phyloP scores from a whole-genome alignment of 2,888 invertebrate species.

The Hypsopygia costalis region DNA sequence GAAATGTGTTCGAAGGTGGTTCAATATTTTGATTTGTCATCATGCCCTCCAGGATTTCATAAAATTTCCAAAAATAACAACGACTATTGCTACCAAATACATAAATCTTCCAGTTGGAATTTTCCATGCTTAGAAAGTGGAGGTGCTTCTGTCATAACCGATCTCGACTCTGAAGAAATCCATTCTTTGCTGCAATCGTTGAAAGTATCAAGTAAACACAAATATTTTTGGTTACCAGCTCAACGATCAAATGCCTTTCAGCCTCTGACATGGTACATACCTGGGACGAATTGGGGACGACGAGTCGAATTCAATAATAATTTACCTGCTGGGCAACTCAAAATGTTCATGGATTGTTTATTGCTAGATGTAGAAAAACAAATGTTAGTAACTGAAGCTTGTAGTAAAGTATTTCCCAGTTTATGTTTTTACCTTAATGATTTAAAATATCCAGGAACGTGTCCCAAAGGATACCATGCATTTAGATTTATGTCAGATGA shows the following conservation, averaged over 20 bases:
- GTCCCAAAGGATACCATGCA: conserved; percentile 58
- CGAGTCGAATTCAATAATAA: conserved; percentile 29
- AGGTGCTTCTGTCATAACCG: conserved; percentile 58
- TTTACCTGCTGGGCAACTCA: conserved; percentile 26
- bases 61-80: conserved; percentile 44
- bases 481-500: conserved; percentile 53
- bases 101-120: conserved; percentile 44
- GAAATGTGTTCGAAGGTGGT: conserved; percentile 43
- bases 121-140: conserved; percentile 62
- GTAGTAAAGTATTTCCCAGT: conserved; percentile 47
- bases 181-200: conserved; percentile 48
- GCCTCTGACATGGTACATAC: conserved; percentile 67
- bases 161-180: conserved; percentile 43
- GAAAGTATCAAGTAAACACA: conserved; percentile 30
- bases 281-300: conserved; percentile 66
- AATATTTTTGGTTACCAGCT: conserved; percentile 74
- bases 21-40: conserved; percentile 38
- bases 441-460: conserved; percentile 48
- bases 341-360: conserved; percentile 51
- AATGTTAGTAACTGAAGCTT: conserved; percentile 44
- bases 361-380: conserved; percentile 43
- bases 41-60: conserved; percentile 56
- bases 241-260: conserved; percentile 56
- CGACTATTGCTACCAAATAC: conserved; percentile 56
- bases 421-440: conserved; percentile 64